A percentile compares a stretch with the other conserved stretches of the same genome.
phyloP scores from a whole-genome alignment of 2,888 invertebrate species.

The Eugnorisma glareosa region DNA sequence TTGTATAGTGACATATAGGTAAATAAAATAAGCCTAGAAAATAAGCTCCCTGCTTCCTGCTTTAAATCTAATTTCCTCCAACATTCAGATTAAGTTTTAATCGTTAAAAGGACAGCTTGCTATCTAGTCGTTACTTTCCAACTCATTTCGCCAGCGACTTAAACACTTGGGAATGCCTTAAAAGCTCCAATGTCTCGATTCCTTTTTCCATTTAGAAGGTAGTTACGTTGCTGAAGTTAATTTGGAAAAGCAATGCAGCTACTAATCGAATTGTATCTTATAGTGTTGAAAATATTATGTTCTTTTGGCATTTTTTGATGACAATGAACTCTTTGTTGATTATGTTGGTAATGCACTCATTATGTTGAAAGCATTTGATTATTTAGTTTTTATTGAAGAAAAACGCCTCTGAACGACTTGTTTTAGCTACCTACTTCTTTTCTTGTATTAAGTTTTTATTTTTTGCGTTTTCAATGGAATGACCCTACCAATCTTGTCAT shows the following conservation, averaged over 20 bases:
- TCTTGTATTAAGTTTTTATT: too few species aligned
- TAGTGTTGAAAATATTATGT: constrained; percentile 1
- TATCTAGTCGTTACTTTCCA: constrained; percentile 36
- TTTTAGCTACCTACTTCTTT: too few species aligned
- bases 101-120: constrained; percentile 20
- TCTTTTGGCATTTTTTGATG: not conserved
- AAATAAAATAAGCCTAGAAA: not conserved
- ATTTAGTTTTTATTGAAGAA: too few species aligned
- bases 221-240: constrained; percentile 29
- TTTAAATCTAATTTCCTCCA: constrained; percentile 38
- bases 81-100: constrained; percentile 48
- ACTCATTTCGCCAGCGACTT: constrained; percentile 46
- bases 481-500: too few species aligned
- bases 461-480: too few species aligned
- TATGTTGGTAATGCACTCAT: not conserved
- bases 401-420: too few species aligned
- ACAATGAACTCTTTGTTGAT: not conserved
- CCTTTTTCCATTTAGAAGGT: constrained; percentile 34
- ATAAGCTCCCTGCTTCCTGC: not conserved
- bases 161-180: constrained; percentile 38
- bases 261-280: constrained; percentile 20
- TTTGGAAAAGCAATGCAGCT: constrained; percentile 23
- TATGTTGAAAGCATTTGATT: not conserved
- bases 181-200: constrained; percentile 42
- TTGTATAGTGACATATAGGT: not conserved